Evolutionary conservation across 2,797 vertebrate genomes (phyloP), one percentile per base, ranked within the genome.

Genomic region (Tapirus indicus): DNA sequence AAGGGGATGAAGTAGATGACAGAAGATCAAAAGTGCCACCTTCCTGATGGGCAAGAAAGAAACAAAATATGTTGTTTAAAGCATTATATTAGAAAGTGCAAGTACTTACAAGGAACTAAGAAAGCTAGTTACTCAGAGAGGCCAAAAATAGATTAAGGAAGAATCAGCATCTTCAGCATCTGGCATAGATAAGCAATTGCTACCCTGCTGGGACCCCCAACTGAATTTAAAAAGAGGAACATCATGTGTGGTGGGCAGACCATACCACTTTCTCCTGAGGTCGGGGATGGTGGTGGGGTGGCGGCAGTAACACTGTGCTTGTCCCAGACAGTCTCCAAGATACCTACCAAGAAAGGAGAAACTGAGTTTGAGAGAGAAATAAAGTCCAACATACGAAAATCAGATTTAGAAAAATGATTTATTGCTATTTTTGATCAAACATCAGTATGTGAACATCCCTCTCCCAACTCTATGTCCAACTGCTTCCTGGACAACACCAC

Each of bases 251-350:
- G 38, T 38, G 82, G 84, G 74, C 32, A 41, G 21, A 91, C 49
- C 99, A 98, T 99, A 99, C 99, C 98, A 90, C 99, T 99, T 98
- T 99, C 99, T 99, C 99, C 99, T 96, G 99, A 99, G 27, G 99
- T 99, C 1, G 99, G 99, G 75, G 99, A 99, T 3, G 99, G 99
- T 91, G 99, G 99, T 1, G 99, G 99, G 32, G 99, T 99, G 97
- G 99, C 99, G 71, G 99, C 99, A 72, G 99, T 99, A 95, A 99
- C 99, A 27, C 99, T 99, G 99, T 99, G 99, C 95, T 99, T 99
- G 98, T 99, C 99, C 99, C 99, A 99, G 87, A 99, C 99, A 10
- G 99, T 99, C 99, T 99, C 99, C 97, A 99, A 98, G 97, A 99
- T 99, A 98, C 99, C 99, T 99, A 97, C 35, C 52, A 96, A 97